Base-by-base conservation (phyloP, 2,888 invertebrate genomes). In the Archips xylosteana region DNA sequence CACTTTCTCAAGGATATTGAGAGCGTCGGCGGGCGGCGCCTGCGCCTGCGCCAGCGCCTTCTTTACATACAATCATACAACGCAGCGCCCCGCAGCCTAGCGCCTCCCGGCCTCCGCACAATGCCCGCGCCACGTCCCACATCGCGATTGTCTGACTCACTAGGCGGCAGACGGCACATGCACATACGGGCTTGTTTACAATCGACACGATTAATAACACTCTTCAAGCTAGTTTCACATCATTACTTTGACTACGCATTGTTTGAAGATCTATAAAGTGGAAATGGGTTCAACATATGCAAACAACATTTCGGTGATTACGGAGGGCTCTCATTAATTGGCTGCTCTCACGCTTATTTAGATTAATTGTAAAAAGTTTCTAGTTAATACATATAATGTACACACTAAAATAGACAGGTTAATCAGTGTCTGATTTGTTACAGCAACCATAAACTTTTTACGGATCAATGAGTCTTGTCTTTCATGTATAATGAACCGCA, bases 61-160 rank as follows among this genome's bases (percentile, higher is more conserved):
- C 90, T 94, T 94, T 91, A 86, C 93, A 94, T 93, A 94, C 93
- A 94, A 93, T 93, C 88, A 83, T 82, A 86, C 85, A 86, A 85
- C 87, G 84, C 86, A 84, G 87, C 83, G 82, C 83, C 67, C 79
- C 81, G 78, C 78, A 79, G 81, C 80, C 80, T 83, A 82, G 82
- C 81, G 75, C 81, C 51, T 76, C 75, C 75, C 76, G 64, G 70
- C 79, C 81, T 79, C 78, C 78, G 78, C 84, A 85, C 85, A 86
- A 86, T 84, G 82, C 84, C 82, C 82, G 80, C 78, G 80, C 77
- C 78, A 75, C 92, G 87, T 84, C 93, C 93, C 91, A 92, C 93
- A 90, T 92, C 87, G 89, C 89, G 81, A 89, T 86, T 87, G 88
- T 87, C 84, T 93, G 94, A 93, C 82, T 93, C 93, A 93, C 82